phyloP scores from a whole-genome alignment of 2,888 invertebrate genomes.

The Synanthedon tipuliformis region DNA sequence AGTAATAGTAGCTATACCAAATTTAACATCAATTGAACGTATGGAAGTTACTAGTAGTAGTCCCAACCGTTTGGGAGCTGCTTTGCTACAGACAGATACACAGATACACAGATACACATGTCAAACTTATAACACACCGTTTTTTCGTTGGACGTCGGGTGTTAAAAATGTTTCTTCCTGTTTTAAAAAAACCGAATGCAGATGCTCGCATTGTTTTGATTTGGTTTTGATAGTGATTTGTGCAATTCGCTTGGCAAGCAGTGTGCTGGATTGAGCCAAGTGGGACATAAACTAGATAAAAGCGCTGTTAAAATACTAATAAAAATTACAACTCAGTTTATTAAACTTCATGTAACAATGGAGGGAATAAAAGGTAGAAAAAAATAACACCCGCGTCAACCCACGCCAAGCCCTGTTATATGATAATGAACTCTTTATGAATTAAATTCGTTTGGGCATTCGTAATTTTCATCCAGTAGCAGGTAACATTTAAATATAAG shows the following conservation, averaged over 20 bases:
- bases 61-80: too few relatives aligned
- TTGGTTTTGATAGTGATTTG: background rate
- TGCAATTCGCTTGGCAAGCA: background rate
- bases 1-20: too few relatives aligned
- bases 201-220: background rate
- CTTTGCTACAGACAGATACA: too few relatives aligned
- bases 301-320: background rate
- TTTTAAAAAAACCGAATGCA: background rate
- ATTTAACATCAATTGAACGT: too few relatives aligned
- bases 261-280: background rate
- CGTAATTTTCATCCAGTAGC: constrained; percentile 53
- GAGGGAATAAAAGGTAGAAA: background rate
- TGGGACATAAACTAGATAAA: background rate
- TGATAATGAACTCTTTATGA: constrained; percentile 51
- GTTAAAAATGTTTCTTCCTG: too few relatives aligned
- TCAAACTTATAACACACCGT: too few relatives aligned
- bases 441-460: constrained; percentile 40
- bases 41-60: too few relatives aligned
- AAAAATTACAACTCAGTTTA: background rate
- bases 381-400: constrained; percentile 13
- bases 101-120: too few relatives aligned
- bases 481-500: constrained; percentile 55
- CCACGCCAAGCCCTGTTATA: constrained; percentile 34
- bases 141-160: too few relatives aligned
- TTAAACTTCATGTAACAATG: background rate